Percentiles rank a stretch among this genome's conserved stretches.
Conservation (phyloP, 2,888 invertebrate species). For the Atrina japonica region DNA sequence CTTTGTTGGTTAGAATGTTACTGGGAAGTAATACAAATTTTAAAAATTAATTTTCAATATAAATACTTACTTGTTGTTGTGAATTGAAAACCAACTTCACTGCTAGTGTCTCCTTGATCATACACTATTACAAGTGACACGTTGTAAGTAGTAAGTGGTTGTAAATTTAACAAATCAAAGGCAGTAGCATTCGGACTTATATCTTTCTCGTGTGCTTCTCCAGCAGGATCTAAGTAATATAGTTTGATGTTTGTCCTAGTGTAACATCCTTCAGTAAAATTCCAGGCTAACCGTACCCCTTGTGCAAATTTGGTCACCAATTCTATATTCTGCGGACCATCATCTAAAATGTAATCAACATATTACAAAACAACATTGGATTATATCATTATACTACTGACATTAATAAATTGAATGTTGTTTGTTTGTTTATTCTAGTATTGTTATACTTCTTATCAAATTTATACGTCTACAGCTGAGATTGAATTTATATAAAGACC, state of each 20-base stretch:
- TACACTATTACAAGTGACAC: slow-evolving; percentile 2
- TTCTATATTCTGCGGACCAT: neutral
- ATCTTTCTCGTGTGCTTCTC: neutral
- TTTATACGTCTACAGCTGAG: too few species aligned
- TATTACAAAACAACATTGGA: too few species aligned
- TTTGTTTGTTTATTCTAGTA: neutral
- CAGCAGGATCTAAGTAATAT: slow-evolving; percentile 16
- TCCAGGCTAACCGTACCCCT: slow-evolving; percentile 11
- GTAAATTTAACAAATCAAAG: slow-evolving; percentile 3
- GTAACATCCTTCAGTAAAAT: slow-evolving; percentile 14
- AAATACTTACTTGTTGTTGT: too few species aligned
- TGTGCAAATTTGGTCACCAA: neutral
- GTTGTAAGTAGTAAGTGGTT: slow-evolving; percentile 9
- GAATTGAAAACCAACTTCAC: too few species aligned
- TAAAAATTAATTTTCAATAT: too few species aligned
- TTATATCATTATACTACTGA: too few species aligned
- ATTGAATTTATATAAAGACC: too few species aligned
- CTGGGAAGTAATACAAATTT: too few species aligned
- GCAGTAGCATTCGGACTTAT: neutral
- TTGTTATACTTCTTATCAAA: neutral
- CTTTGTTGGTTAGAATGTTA: too few species aligned
- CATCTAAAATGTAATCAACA: too few species aligned
- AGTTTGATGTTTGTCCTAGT: slow-evolving; percentile 8
- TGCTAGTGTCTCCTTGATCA: slow-evolving; percentile 12
- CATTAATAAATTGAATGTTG: neutral